Percentiles rank a stretch among this genome's conserved stretches.
phyloP scores from a whole-genome alignment of 2,113 vertebrate species.

The Seriola rivoliana region DNA sequence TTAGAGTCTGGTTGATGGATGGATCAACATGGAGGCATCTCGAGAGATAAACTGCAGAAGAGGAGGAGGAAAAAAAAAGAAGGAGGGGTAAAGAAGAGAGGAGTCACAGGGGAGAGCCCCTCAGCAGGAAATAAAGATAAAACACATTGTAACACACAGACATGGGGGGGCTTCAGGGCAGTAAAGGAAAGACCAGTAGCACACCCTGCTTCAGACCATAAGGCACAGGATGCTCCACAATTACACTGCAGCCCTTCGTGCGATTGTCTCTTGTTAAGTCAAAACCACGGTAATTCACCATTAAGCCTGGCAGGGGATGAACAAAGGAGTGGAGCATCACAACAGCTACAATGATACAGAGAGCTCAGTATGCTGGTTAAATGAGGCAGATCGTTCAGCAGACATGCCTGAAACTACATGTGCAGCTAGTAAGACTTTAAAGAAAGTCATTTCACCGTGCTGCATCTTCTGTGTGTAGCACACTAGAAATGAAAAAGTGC shows the following conservation, averaged over 20 bases:
- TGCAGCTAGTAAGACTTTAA: conserved; percentile 37
- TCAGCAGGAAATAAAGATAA: conserved; percentile 35
- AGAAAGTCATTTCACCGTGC: conserved; percentile 6
- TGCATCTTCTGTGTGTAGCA: background rate
- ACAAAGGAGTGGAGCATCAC: conserved; percentile 10
- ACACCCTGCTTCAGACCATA: conserved; percentile 6
- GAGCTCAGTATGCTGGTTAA: conserved; percentile 21
- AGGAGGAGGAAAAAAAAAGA: background rate
- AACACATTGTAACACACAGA: conserved; percentile 24
- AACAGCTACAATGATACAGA: background rate
- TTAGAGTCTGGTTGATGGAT: conserved; percentile 46
- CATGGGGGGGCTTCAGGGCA: conserved; percentile 1
- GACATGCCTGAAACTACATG: conserved; percentile 43
- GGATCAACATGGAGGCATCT: conserved; percentile 40
- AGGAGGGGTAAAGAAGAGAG: background rate
- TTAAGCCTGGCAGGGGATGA: conserved; percentile 20
- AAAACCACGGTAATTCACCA: conserved; percentile 24
- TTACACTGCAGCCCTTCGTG: conserved; percentile 5
- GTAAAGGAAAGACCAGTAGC: conserved; percentile 24
- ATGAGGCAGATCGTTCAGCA: conserved; percentile 17
- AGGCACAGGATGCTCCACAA: conserved; percentile 7
- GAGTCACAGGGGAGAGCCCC: conserved; percentile 3
- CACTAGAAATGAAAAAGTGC: background rate
- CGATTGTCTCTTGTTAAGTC: conserved; percentile 21
- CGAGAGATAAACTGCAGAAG: conserved; percentile 23